Evolutionary conservation across 2,113 vertebrate genomes (phyloP).

Genomic region (Amblyornis subalaris): DNA sequence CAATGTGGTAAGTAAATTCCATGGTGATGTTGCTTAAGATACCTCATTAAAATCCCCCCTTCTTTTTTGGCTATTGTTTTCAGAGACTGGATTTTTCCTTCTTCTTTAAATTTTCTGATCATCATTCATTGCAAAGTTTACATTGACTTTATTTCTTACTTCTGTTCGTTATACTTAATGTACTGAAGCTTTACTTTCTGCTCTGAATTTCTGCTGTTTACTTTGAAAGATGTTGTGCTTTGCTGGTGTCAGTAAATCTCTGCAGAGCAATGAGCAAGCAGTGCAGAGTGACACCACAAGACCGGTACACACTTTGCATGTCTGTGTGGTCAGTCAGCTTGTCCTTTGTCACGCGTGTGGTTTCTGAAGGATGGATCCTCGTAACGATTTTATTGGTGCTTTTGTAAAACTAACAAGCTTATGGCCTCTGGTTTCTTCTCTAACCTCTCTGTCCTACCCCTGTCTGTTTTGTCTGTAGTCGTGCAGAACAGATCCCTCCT

Average conservation of each 20-base stretch:
- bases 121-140: not conserved
- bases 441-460: slow-evolving; percentile 73
- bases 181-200: not conserved
- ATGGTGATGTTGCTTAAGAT: not conserved
- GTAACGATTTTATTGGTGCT: not conserved
- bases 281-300: not conserved
- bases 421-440: slow-evolving; percentile 62
- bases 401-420: slow-evolving; percentile 75
- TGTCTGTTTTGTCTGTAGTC: slow-evolving; percentile 87
- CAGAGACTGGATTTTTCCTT: not conserved
- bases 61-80: not conserved
- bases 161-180: not conserved
- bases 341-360: not conserved
- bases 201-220: not conserved
- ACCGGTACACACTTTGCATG: not conserved
- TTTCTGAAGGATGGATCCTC: not conserved
- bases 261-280: not conserved
- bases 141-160: not conserved
- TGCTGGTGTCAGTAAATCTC: not conserved
- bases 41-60: not conserved
- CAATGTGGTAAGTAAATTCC: not conserved
- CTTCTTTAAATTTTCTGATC: not conserved
- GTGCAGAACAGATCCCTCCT: slow-evolving; percentile 96
- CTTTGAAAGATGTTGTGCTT: not conserved
- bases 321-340: not conserved